A percentile compares a stretch with the other conserved stretches of the same genome.
These are phyloP conservation scores for Turdus rufiventris DNA, from an alignment of 2,113 vertebrate genomes.

Conservation along the genomic window DNA sequence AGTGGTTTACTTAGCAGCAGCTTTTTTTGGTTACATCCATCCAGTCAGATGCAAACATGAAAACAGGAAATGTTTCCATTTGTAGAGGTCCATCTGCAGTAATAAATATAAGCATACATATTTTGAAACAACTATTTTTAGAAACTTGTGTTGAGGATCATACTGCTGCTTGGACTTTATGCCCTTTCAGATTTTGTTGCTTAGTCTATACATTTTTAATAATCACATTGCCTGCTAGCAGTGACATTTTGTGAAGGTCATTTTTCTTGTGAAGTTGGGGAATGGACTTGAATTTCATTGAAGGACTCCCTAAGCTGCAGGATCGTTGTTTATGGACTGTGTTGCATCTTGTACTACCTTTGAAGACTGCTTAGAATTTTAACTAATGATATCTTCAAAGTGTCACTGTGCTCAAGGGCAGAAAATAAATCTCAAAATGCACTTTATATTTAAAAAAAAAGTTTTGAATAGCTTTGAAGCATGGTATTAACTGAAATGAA, in stretches of 20 bases:
- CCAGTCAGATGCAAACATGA: neutral
- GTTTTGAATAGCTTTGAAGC: conserved; percentile 42
- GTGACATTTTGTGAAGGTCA: conserved; percentile 56
- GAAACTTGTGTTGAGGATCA: neutral
- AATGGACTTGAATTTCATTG: conserved; percentile 54
- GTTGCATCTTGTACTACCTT: conserved; percentile 40
- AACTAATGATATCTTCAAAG: conserved; percentile 66
- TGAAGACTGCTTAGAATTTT: conserved; percentile 59
- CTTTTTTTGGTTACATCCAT: neutral
- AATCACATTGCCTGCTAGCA: conserved; percentile 40
- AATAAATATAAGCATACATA: neutral
- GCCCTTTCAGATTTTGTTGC: conserved; percentile 50
- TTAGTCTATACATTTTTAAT: conserved; percentile 59
- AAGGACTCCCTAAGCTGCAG: conserved; percentile 14
- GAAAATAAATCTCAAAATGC: conserved; percentile 46
- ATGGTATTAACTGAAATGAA: conserved; percentile 24
- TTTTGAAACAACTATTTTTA: conserved; percentile 41
- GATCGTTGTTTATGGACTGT: conserved; percentile 35
- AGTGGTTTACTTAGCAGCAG: conserved; percentile 8
- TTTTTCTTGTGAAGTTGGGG: conserved; percentile 63
- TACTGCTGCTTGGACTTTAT: neutral
- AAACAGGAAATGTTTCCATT: neutral
- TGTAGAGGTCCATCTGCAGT: neutral
- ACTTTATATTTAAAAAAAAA: conserved; percentile 1
- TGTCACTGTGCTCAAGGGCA: conserved; percentile 57